phyloP scores from a whole-genome alignment of 2,113 vertebrate genomes.

The Phaethornis superciliosus region DNA sequence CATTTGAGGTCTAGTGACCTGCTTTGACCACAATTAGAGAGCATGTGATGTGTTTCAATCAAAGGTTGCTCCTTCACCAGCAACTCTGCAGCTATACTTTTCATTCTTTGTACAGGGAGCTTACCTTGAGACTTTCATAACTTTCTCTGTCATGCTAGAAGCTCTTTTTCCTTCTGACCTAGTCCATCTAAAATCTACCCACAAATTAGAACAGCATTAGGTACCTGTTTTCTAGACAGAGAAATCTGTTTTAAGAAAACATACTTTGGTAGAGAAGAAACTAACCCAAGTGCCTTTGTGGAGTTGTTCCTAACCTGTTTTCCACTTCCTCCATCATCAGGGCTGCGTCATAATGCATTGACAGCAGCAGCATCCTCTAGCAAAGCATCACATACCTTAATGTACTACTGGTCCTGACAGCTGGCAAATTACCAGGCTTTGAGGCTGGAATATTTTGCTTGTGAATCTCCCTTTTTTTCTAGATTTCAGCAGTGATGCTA shows the following conservation, averaged over 20 bases:
- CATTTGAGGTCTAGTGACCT: background rate
- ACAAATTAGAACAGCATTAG: background rate
- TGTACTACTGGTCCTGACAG: background rate
- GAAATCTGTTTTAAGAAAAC: background rate
- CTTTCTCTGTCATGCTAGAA: background rate
- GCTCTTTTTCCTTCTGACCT: background rate
- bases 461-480: background rate
- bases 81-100: background rate
- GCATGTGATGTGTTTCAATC: background rate
- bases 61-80: background rate
- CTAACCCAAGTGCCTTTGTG: background rate
- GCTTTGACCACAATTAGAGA: background rate
- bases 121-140: background rate
- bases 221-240: background rate
- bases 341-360: background rate
- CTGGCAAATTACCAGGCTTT: background rate
- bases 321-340: background rate
- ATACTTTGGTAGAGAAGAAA: background rate
- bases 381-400: background rate
- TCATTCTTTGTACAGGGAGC: fast-evolving
- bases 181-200: background rate
- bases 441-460: background rate
- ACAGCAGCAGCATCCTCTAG: background rate
- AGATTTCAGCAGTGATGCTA: background rate
- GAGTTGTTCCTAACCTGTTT: background rate